Evolutionary conservation across 2,888 invertebrate species (phyloP).

Genomic region (Macroteleia sp.): DNA sequence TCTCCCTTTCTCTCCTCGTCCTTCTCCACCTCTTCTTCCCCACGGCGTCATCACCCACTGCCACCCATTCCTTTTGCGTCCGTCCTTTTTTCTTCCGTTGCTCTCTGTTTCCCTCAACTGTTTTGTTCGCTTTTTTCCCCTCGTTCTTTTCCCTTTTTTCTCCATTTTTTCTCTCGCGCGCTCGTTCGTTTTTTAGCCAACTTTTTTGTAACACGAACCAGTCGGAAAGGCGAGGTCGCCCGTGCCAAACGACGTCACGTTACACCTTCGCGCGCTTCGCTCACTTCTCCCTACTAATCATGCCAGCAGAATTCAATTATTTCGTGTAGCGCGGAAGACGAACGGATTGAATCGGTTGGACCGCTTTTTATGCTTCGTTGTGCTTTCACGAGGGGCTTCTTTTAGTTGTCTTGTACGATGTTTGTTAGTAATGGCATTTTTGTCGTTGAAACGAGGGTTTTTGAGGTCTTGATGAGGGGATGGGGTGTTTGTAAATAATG

Average conservation of each 20-base stretch:
- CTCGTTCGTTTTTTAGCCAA: not conserved
- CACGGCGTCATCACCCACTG: slow-evolving; percentile 28
- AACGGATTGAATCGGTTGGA: not conserved
- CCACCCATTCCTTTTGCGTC: slow-evolving; percentile 19
- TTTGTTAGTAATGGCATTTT: not conserved
- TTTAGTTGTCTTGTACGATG: not conserved
- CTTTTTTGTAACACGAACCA: slow-evolving; percentile 22
- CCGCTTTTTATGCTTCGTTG: not conserved
- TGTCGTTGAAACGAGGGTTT: no score
- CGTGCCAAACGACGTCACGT: slow-evolving; percentile 31
- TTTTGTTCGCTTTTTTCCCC: not conserved
- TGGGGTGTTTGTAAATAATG: no score
- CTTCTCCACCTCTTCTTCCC: slow-evolving; percentile 41
- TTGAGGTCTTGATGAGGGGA: no score
- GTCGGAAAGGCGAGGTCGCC: slow-evolving; percentile 20
- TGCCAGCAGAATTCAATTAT: slow-evolving; percentile 70
- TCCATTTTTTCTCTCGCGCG: slow-evolving; percentile 5
- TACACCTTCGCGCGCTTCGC: slow-evolving; percentile 37
- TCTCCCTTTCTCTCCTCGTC: slow-evolving; percentile 28
- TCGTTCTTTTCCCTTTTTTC: slow-evolving; percentile 21
- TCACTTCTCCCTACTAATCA: slow-evolving; percentile 48
- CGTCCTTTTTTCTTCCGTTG: slow-evolving; percentile 36
- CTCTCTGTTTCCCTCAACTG: slow-evolving; percentile 34
- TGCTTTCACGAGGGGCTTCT: not conserved
- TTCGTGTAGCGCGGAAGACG: slow-evolving; percentile 33